These are phyloP conservation scores for Zelleria hepariella DNA, from an alignment of 2,888 invertebrate genomes.

Conservation along the genomic window DNA sequence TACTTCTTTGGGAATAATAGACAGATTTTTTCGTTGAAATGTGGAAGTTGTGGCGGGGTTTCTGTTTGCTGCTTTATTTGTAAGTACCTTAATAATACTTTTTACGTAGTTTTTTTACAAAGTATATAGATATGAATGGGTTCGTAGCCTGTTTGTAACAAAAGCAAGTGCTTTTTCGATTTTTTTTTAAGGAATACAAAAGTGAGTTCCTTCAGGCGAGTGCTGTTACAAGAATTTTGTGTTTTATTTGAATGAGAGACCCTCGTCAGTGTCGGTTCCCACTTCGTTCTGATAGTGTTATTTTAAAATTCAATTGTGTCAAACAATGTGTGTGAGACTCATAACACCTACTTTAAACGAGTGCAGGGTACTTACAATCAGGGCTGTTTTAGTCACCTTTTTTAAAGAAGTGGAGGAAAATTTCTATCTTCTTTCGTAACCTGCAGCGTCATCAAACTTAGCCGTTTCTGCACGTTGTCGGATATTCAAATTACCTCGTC, in stretches of 20 bases:
- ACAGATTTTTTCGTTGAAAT: not conserved
- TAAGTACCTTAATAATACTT: not conserved
- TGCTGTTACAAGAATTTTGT: constrained; percentile 13
- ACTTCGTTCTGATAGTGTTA: too few relatives aligned
- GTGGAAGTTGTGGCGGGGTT: not conserved
- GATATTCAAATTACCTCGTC: not conserved
- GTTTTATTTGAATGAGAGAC: constrained; percentile 26
- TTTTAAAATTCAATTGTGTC: too few relatives aligned
- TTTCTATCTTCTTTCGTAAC: not conserved
- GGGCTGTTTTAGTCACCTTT: not conserved
- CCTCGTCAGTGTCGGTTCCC: constrained; percentile 28
- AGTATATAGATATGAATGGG: too few relatives aligned
- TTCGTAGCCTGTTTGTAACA: too few relatives aligned
- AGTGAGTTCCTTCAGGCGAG: not conserved
- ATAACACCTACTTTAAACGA: too few relatives aligned
- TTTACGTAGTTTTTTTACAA: too few relatives aligned
- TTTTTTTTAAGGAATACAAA: too few relatives aligned
- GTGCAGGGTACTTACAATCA: not conserved
- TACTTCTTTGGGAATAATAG: not conserved
- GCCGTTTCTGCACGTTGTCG: not conserved
- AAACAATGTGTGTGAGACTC: too few relatives aligned
- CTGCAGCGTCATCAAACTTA: not conserved
- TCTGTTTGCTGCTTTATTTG: not conserved
- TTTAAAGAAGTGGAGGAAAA: not conserved
- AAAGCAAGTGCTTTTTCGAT: too few relatives aligned